phyloP scores from a whole-genome alignment of 1,140 invertebrate species.

The Pseudomyrmex pallidus region DNA sequence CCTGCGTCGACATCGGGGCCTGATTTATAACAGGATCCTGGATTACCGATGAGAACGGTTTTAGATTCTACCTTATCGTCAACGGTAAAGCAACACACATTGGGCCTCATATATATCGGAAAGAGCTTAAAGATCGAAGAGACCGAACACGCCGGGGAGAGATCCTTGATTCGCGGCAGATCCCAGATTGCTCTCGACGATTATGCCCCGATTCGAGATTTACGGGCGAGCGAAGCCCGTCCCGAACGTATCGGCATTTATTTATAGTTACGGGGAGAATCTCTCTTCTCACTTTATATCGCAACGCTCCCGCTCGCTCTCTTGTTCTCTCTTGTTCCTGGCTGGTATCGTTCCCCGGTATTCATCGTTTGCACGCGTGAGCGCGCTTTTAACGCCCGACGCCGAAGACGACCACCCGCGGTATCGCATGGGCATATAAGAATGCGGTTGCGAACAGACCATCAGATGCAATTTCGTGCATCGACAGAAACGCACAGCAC shows the following conservation, averaged over 20 bases:
- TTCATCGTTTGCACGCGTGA: constrained; percentile 51
- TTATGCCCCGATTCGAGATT: constrained; percentile 76
- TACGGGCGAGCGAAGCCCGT: constrained; percentile 68
- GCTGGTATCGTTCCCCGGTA: neutral
- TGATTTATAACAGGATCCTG: constrained; percentile 77
- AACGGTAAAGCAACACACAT: constrained; percentile 55
- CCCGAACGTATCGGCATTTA: constrained; percentile 71
- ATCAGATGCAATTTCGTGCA: constrained; percentile 4
- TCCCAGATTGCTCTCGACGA: constrained; percentile 74
- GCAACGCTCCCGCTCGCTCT: constrained; percentile 2
- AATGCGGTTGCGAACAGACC: neutral
- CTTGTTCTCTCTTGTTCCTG: neutral
- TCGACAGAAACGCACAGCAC: constrained; percentile 9
- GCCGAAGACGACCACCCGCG: constrained; percentile 53
- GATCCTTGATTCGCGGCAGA: constrained; percentile 70
- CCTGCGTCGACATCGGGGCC: neutral
- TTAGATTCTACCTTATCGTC: constrained; percentile 72
- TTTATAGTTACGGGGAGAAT: constrained; percentile 77
- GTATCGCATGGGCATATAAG: neutral
- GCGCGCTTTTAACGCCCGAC: constrained; percentile 60
- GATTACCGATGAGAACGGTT: constrained; percentile 74
- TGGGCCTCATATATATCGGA: neutral
- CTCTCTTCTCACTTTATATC: constrained; percentile 45
- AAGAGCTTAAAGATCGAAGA: neutral
- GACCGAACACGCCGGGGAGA: constrained; percentile 9